Base-by-base conservation (phyloP, 2,797 vertebrate genomes). In the Potorous gilbertii region DNA sequence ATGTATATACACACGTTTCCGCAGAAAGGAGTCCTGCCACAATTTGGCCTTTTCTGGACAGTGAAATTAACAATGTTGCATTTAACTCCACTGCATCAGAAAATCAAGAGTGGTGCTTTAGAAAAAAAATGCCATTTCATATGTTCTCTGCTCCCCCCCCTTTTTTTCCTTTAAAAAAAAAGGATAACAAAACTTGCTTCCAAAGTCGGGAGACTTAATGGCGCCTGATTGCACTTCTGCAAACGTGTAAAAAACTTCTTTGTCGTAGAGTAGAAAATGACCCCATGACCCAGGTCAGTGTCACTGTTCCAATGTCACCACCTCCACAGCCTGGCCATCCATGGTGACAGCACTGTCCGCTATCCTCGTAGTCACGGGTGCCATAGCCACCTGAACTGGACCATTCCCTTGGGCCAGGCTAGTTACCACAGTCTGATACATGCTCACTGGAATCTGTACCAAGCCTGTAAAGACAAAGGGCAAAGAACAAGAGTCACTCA, bases 381-480 rank as follows among this genome's bases (percentile, higher is more conserved):
- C 99, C 99, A 99, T 99, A 40, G 99, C 99, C 52, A 99, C 99
- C 98, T 99, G 99, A 93, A 99, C 99, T 0, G 99, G 99, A 89
- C 99, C 99, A 54, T 99, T 99, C 91, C 99, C 99, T 93, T 99
- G 99, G 28, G 99, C 99, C 59, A 99, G 99, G 99, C 99, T 99
- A 98, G 99, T 99, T 94, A 99, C 99, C 97, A 99, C 99, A 0
- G 99, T 99, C 99, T 99, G 99, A 98, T 99, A 99, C 99, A 99
- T 99, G 98, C 99, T 99, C 96, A 99, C 99, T 0, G 99, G 99
- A 97, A 99, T 99, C 99, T 99, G 99, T 98, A 99, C 99, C 87
- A 99, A 98, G 91, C 99, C 99, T 99, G 98, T 0, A 74, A 97
- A 95, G 96, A 97, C 56, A 97, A 93, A 96, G 14, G 11, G 11